A percentile compares a stretch with the other conserved stretches of the same genome.
These are phyloP conservation scores for Chiloscyllium punctatum DNA, from an alignment of 2,797 vertebrate genomes.

Conservation along the genomic window DNA sequence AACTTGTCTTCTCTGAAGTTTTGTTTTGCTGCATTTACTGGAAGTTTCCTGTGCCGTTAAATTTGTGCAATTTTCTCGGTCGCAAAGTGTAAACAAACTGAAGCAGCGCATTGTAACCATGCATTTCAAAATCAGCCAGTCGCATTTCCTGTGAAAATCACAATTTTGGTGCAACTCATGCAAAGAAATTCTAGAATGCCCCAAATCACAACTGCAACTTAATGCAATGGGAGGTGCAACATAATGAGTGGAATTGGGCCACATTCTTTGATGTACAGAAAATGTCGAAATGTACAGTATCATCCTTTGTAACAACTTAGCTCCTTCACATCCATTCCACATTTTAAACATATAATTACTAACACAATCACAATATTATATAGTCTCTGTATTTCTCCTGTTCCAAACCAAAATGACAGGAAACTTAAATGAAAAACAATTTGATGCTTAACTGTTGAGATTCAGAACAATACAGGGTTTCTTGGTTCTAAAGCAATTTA, in stretches of 20 bases:
- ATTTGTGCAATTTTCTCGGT: background rate
- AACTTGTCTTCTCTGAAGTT: slow-evolving; percentile 30
- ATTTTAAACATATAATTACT: background rate
- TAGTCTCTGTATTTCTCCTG: background rate
- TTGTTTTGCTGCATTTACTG: slow-evolving; percentile 15
- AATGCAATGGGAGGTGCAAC: background rate
- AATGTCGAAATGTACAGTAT: background rate
- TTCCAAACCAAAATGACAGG: background rate
- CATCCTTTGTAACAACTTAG: background rate
- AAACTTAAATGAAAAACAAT: background rate
- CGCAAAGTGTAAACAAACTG: slow-evolving; percentile 14
- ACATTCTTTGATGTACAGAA: background rate
- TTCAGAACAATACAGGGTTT: background rate
- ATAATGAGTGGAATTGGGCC: slow-evolving; percentile 16
- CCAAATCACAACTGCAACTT: background rate
- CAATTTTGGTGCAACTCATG: background rate
- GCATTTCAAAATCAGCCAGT: slow-evolving; percentile 6
- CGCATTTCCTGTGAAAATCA: background rate
- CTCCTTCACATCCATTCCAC: background rate
- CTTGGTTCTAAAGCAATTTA: background rate
- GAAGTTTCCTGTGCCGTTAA: slow-evolving; percentile 26
- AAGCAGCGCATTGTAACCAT: slow-evolving; percentile 14
- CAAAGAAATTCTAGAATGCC: slow-evolving; percentile 10
- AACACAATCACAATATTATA: background rate
- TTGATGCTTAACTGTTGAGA: background rate